Percentiles rank a stretch among this genome's conserved stretches.
phyloP scores from a whole-genome alignment of 2,888 invertebrate species.

The Dryadula phaetusa region DNA sequence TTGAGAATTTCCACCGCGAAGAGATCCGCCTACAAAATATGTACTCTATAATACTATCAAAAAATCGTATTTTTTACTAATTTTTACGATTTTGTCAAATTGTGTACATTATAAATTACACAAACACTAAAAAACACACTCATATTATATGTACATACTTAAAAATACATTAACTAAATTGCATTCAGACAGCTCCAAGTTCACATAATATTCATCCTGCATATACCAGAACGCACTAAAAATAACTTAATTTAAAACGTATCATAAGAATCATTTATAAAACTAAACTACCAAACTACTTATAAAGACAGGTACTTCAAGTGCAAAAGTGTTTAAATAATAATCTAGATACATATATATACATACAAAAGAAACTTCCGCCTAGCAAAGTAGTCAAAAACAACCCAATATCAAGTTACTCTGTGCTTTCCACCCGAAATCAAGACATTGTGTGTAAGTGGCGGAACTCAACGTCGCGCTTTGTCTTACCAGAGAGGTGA shows the following conservation, averaged over 20 bases:
- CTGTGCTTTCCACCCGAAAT: too few relatives aligned
- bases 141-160: not conserved
- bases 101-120: not conserved
- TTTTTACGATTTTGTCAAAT: too few relatives aligned
- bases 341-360: not conserved
- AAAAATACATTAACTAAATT: constrained; percentile 1
- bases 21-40: constrained; percentile 89
- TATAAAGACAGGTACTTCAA: not conserved
- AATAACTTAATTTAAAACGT: not conserved
- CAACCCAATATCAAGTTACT: too few relatives aligned
- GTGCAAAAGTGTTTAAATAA: not conserved
- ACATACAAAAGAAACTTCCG: not conserved
- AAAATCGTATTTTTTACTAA: not conserved
- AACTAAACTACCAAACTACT: not conserved
- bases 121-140: not conserved
- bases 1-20: constrained; percentile 97
- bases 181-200: not conserved
- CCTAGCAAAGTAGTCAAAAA: too few relatives aligned
- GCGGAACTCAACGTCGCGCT: too few relatives aligned
- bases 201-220: too few relatives aligned
- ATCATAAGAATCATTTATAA: not conserved
- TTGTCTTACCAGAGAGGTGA: too few relatives aligned
- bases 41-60: not conserved
- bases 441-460: too few relatives aligned
- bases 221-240: too few relatives aligned